Base-by-base conservation (phyloP, 2,797 vertebrate genomes). In the Valencia hispanica region DNA sequence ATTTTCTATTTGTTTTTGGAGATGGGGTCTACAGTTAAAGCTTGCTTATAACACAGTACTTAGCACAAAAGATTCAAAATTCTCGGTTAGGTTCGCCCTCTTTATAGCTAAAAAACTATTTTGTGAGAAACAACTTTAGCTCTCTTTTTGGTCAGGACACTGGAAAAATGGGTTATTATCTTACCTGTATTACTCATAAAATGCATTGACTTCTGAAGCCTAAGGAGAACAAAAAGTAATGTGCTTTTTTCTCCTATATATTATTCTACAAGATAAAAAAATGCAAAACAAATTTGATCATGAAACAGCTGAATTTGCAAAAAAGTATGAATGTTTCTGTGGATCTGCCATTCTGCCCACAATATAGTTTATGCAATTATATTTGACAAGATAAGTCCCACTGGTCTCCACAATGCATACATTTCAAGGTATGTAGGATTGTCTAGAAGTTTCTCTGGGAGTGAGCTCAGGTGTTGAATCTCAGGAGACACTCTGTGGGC, bases 331-430 rank as follows among this genome's bases (percentile, higher is more conserved):
- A 73, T 80, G 65, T 75, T 72, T 80, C 78, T 17, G 73, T 0
- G 55, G 82, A 43, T 3, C 9, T 4, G 20, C 69, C 55, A 66
- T 57, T 43, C 70, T 71, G 79, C 78, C 74, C 87, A 83, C 61
- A 73, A 78, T 79, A 78, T 61, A 68, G 63, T 86, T 83, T 70
- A 84, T 78, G n/a, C 72, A 79, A 84, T 75, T 45, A 84, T 51
- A 71, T 71, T 72, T 74, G 68, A 70, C 74, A 75, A 51, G 74
- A 70, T 18, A 63, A 25, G 4, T 87, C 79, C 80, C 53, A 50
- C 74, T 78, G 71, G 78, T 71, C 47, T 1, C n/a, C 48, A 69
- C 78, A 81, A 83, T 69, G 75, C 72, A 82, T 72, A 71, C 3
- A 47, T 27, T 47, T 22, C 6, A 20, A 30, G 18, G 14, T 53